Conservation (phyloP, 1,140 invertebrate species). For the Drosophila ambigua region DNA sequence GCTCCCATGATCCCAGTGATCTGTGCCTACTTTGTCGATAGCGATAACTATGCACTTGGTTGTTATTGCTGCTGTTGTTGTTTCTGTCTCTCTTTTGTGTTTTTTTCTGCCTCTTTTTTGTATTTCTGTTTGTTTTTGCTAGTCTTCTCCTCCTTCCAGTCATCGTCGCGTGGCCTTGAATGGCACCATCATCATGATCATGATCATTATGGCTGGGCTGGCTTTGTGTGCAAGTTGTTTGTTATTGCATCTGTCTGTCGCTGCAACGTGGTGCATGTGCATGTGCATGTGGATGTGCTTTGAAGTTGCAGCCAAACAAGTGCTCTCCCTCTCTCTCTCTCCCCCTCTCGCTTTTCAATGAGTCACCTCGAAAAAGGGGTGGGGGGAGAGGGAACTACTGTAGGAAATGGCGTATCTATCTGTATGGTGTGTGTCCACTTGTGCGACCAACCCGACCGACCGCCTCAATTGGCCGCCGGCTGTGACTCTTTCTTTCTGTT, state of each 20-base stretch:
- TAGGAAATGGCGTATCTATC: not conserved
- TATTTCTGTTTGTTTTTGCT: slow-evolving; percentile 44
- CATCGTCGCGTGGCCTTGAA: slow-evolving; percentile 50
- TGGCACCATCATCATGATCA: slow-evolving; percentile 44
- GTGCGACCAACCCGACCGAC: slow-evolving; percentile 5
- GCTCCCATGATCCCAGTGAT: slow-evolving; percentile 24
- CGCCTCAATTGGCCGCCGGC: slow-evolving; percentile 34
- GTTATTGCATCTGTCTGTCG: slow-evolving; percentile 21
- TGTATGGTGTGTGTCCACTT: slow-evolving; percentile 28
- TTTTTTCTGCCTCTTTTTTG: slow-evolving; percentile 14
- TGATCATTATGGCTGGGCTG: slow-evolving; percentile 4
- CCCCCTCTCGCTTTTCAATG: not conserved
- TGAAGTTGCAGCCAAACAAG: slow-evolving; percentile 33
- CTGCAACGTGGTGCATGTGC: not conserved
- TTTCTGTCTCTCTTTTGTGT: slow-evolving; percentile 19
- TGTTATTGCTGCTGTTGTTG: slow-evolving; percentile 7
- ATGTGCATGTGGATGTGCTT: slow-evolving; percentile 2
- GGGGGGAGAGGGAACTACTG: not conserved
- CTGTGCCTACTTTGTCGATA: slow-evolving; percentile 26
- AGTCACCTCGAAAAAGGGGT: slow-evolving; percentile 13
- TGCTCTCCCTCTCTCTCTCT: slow-evolving; percentile 9
- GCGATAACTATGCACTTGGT: slow-evolving; percentile 50
- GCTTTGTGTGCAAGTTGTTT: slow-evolving; percentile 11
- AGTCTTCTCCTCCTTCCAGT: slow-evolving; percentile 31
- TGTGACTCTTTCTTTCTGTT: slow-evolving; percentile 10